Evolutionary conservation across 2,888 invertebrate genomes (phyloP), one percentile per base, ranked within the genome.

Genomic region (Rhingia campestris): DNA sequence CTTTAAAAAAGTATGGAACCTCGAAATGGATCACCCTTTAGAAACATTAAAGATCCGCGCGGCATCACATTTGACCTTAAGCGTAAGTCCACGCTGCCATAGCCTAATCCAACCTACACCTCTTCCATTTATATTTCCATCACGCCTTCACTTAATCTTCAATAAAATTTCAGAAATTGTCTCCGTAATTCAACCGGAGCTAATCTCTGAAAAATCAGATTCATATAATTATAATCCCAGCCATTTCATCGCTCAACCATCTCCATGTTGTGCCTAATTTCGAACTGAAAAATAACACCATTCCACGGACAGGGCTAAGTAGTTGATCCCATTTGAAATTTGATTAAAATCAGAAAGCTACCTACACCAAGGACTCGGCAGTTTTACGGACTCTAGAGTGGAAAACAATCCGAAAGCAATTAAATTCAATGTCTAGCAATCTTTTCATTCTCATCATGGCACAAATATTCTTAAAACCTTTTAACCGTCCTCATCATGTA

Each of bases 341-440:
- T 53, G 61, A 72, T 72, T 72, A 53, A 56, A 70, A 63, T 77
- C 69, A 7, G 12, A 14, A 58, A 69, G 14, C 37, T 33, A 43
- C 4, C 43, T 22, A 2, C 41, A 37, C n/a, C 30, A 49, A 49
- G 6, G 47, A 22, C 22, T 47, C 14, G 22, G 22, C 30, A 47
- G 47, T 7, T 43, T 37, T 22, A 37, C 43, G 12, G 30, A 51
- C 37, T 49, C 14, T 12, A 49, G 41, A 49, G 41, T 63, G 12
- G 43, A 39, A 73, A 73, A 67, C 56, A 77, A 82, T 77, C 49
- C 39, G 7, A 77, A 82, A 77, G 61, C 73, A 82, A 82, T 82
- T 82, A 77, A 72, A 77, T 77, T 63, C 49, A 81, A 77, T 63
- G 67, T 73, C 81, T 59, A 67, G 22, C 41, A 43, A 56, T 54